Percentiles rank a stretch among this genome's conserved stretches.
phyloP scores from a whole-genome alignment of 2,888 invertebrate species.

The Caenorhabditis sp. region DNA sequence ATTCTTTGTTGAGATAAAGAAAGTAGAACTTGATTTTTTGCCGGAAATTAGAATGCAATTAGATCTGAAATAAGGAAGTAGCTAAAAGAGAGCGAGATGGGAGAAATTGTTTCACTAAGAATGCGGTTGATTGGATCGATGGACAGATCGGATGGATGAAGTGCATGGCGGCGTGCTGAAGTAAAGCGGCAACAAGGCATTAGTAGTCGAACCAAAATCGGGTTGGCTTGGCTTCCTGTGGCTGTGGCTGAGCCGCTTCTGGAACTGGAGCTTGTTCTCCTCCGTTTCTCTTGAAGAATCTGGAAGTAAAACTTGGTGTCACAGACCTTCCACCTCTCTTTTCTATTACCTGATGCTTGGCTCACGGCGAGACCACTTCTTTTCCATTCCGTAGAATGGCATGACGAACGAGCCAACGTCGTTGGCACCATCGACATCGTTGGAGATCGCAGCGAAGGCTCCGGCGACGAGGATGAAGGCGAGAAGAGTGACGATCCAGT shows the following conservation, averaged over 20 bases:
- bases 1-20: slow-evolving; percentile 28
- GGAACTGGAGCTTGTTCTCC: slow-evolving; percentile 21
- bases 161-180: slow-evolving; percentile 9
- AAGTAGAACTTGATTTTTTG: no score
- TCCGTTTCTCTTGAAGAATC: slow-evolving; percentile 62
- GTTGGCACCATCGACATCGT: slow-evolving; percentile 38
- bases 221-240: slow-evolving; percentile 20
- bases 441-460: slow-evolving; percentile 43
- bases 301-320: slow-evolving; percentile 16
- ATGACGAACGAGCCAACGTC: slow-evolving; percentile 39
- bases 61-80: slow-evolving; percentile 1
- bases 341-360: slow-evolving; percentile 61
- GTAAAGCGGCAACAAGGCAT: background rate
- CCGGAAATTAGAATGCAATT: slow-evolving; percentile 29
- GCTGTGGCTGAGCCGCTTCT: background rate
- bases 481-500: slow-evolving; percentile 56
- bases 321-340: background rate
- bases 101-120: slow-evolving; percentile 30
- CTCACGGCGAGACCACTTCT: slow-evolving; percentile 66
- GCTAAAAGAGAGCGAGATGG: background rate
- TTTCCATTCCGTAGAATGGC: slow-evolving; percentile 65
- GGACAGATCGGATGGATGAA: slow-evolving; percentile 16
- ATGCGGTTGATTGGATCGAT: slow-evolving; percentile 27
- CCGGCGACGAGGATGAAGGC: slow-evolving; percentile 51
- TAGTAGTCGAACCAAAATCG: slow-evolving; percentile 52